Evolutionary conservation across 2,113 vertebrate species (phyloP).

Genomic region (Muscicapa adusta): DNA sequence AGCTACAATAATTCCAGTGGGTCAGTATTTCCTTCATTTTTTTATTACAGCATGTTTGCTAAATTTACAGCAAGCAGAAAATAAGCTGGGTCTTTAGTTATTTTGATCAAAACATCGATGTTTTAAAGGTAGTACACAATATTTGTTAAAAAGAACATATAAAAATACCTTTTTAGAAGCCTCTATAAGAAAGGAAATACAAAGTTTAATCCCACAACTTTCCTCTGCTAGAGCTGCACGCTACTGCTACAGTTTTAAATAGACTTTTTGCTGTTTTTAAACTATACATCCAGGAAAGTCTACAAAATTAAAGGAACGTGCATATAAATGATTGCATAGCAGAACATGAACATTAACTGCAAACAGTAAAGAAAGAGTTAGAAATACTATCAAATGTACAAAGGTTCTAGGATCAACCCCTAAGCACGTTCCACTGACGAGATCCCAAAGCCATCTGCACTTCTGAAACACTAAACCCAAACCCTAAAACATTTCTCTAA

Average conservation of each 20-base stretch:
- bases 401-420: constrained; percentile 67
- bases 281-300: constrained; percentile 80
- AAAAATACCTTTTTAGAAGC: constrained; percentile 85
- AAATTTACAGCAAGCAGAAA: constrained; percentile 85
- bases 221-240: constrained; percentile 79
- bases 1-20: constrained; percentile 79
- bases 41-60: constrained; percentile 82
- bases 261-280: constrained; percentile 74
- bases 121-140: constrained; percentile 82
- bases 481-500: constrained; percentile 48
- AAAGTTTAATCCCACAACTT: constrained; percentile 84
- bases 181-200: constrained; percentile 85
- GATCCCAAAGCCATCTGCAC: constrained; percentile 53
- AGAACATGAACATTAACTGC: constrained; percentile 81
- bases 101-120: constrained; percentile 78
- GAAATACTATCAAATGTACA: constrained; percentile 78
- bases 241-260: constrained; percentile 81
- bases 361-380: constrained; percentile 76
- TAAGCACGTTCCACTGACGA: constrained; percentile 67
- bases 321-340: constrained; percentile 85
- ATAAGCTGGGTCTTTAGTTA: constrained; percentile 75
- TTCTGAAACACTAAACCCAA: constrained; percentile 57
- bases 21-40: constrained; percentile 80
- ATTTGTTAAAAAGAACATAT: constrained; percentile 83
- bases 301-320: constrained; percentile 81